Conservation (phyloP, 1,140 invertebrate genomes). For the Archivesica marissinica region DNA sequence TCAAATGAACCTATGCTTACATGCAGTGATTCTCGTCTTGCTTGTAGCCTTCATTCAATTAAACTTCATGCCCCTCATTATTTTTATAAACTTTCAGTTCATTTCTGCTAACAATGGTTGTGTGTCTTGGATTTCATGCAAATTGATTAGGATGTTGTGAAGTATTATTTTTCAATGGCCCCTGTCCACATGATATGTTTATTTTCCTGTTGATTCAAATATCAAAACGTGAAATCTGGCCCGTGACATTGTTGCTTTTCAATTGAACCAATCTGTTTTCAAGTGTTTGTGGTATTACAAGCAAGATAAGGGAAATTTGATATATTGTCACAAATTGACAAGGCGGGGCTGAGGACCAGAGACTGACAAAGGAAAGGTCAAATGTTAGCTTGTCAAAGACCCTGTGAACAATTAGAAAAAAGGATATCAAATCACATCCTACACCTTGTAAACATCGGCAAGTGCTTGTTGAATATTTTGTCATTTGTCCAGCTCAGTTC, state of each 20-base stretch:
- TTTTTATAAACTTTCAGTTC: neutral
- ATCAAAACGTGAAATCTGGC: neutral
- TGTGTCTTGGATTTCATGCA: neutral
- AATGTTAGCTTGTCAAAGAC: neutral
- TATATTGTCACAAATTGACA: constrained; percentile 51
- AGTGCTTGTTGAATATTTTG: neutral
- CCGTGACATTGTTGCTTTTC: neutral
- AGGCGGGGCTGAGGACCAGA: neutral
- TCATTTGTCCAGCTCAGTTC: neutral
- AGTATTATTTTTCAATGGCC: constrained; percentile 1
- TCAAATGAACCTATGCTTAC: too few species aligned
- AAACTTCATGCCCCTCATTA: too few species aligned
- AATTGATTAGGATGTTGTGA: constrained; percentile 13
- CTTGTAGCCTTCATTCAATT: too few species aligned
- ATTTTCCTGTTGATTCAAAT: constrained; percentile 26
- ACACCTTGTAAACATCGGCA: neutral
- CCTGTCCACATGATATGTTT: constrained; percentile 20
- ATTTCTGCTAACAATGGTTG: neutral
- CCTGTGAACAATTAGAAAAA: constrained; percentile 19
- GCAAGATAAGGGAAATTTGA: neutral
- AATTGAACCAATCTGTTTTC: neutral
- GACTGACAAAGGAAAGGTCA: constrained; percentile 16
- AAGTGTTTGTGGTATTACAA: neutral
- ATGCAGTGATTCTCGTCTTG: too few species aligned
- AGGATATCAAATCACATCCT: constrained; percentile 8